phyloP scores from a whole-genome alignment of 2,113 vertebrate genomes.

The Melanotaenia duboulayi region DNA sequence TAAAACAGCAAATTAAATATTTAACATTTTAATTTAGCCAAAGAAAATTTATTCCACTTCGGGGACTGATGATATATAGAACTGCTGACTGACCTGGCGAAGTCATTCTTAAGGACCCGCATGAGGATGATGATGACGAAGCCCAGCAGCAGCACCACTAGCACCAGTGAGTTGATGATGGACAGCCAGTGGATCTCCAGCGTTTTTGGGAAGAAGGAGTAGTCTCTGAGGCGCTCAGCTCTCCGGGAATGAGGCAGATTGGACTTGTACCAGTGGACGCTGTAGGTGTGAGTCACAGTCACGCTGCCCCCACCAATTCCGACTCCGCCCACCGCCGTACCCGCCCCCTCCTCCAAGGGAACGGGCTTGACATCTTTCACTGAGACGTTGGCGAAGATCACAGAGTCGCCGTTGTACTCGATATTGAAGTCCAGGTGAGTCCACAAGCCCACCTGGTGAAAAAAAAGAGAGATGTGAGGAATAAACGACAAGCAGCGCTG shows the following conservation, averaged over 20 bases:
- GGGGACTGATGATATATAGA: not conserved
- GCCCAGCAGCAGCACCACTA: conserved; percentile 91
- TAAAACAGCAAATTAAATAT: no score
- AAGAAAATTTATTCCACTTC: not conserved
- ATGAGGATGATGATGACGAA: conserved; percentile 96
- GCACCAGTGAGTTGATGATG: conserved; percentile 93
- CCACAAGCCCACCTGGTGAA: conserved; percentile 87
- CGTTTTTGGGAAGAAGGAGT: conserved; percentile 91
- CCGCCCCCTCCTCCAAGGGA: conserved; percentile 86
- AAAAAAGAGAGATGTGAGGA: not conserved
- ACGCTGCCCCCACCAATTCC: conserved; percentile 70
- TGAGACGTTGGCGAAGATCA: conserved; percentile 92
- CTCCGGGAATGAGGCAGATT: conserved; percentile 77
- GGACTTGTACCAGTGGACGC: conserved; percentile 90
- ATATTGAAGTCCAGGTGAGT: conserved; percentile 92
- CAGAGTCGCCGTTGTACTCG: conserved; percentile 88
- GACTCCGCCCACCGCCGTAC: conserved; percentile 59
- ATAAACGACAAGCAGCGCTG: no score
- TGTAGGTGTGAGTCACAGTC: conserved; percentile 89
- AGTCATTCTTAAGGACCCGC: conserved; percentile 92
- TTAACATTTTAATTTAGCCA: not conserved
- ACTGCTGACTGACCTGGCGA: conserved; percentile 82
- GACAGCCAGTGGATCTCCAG: conserved; percentile 95
- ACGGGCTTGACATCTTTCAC: conserved; percentile 91
- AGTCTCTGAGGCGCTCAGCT: conserved; percentile 86